Percentiles rank a stretch among this genome's conserved stretches.
These are phyloP conservation scores for Morus bassanus DNA, from an alignment of 2,797 vertebrate species.

Conservation along the genomic window DNA sequence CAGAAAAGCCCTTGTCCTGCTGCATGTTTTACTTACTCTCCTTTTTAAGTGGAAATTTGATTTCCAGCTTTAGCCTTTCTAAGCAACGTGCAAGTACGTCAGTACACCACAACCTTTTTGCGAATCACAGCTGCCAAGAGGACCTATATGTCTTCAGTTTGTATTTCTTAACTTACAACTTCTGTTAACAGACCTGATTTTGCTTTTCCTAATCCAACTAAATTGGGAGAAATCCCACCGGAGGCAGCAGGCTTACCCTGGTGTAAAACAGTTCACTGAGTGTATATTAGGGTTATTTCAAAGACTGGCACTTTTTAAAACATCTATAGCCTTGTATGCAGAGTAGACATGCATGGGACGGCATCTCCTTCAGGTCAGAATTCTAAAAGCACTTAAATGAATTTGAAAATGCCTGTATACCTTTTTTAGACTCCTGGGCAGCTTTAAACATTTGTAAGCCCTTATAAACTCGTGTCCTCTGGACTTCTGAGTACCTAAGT, in stretches of 20 bases:
- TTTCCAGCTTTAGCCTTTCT: background rate
- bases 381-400: background rate
- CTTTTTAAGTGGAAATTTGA: background rate
- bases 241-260: background rate
- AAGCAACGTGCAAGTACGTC: fast-evolving
- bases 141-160: background rate
- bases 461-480: background rate
- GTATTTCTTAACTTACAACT: background rate
- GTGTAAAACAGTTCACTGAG: background rate
- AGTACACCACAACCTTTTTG: background rate
- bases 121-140: background rate
- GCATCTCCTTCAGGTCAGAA: background rate
- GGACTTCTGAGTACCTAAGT: background rate
- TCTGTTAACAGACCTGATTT: background rate
- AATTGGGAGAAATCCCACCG: background rate
- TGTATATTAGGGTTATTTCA: background rate
- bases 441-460: background rate
- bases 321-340: background rate
- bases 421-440: background rate
- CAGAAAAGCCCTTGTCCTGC: background rate
- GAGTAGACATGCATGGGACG: background rate
- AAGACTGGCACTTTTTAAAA: fast-evolving
- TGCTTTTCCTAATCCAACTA: background rate
- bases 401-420: background rate
- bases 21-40: fast-evolving